Conservation (phyloP, 2,113 vertebrate species). For the Dipodomys spectabilis region DNA sequence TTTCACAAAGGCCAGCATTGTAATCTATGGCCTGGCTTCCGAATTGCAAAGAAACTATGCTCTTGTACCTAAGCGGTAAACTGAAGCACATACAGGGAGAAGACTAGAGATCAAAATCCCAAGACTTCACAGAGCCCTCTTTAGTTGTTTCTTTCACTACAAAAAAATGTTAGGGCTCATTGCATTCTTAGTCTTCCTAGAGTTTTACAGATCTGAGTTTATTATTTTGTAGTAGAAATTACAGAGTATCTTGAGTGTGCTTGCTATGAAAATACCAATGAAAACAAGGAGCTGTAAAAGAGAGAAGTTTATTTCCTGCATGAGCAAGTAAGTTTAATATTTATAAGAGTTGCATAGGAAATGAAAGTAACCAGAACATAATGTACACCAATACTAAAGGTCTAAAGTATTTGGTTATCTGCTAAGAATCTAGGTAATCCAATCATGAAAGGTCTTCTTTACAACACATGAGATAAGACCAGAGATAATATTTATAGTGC, state of each 20-base stretch:
- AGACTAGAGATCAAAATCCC: neutral
- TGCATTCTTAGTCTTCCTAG: neutral
- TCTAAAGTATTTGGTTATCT: neutral
- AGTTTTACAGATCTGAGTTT: neutral
- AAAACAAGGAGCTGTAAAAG: neutral
- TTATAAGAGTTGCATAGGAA: conserved; percentile 18
- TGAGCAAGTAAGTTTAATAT: neutral
- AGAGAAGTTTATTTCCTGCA: neutral
- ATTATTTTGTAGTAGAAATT: conserved; percentile 38
- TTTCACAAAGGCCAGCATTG: conserved; percentile 19
- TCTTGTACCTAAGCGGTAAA: neutral
- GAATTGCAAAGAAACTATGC: conserved; percentile 20
- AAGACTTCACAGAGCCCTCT: neutral
- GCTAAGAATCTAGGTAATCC: neutral
- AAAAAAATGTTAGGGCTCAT: neutral
- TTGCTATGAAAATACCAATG: neutral
- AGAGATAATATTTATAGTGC: neutral
- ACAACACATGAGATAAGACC: neutral
- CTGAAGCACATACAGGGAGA: neutral
- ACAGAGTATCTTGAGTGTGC: neutral
- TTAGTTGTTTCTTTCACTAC: neutral
- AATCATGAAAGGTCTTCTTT: neutral
- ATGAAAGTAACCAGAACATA: neutral
- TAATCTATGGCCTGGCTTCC: neutral
- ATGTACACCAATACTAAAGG: conserved; percentile 10